phyloP scores from a whole-genome alignment of 2,888 invertebrate species.

The Metallyticus violacea region DNA sequence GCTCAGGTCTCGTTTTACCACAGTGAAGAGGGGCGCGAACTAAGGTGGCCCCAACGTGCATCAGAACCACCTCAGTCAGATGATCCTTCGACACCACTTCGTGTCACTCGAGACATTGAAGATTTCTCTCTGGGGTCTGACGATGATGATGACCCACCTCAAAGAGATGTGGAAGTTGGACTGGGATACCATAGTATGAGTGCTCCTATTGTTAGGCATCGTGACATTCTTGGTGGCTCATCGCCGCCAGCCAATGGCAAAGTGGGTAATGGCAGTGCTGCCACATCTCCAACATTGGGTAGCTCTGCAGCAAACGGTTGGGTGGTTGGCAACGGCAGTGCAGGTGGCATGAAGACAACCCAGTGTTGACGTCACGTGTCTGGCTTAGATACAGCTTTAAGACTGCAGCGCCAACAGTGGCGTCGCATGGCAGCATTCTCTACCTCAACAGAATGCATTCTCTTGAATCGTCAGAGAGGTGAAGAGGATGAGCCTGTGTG shows the following conservation, averaged over 20 bases:
- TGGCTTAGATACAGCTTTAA: not conserved
- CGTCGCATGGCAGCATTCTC: not conserved
- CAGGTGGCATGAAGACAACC: slow-evolving; percentile 36
- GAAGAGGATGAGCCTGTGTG: not conserved
- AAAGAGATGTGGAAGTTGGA: slow-evolving; percentile 18
- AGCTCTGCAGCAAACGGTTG: slow-evolving; percentile 36
- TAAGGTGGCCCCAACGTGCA: slow-evolving; percentile 31
- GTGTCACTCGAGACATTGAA: slow-evolving; percentile 38
- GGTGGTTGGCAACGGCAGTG: slow-evolving; percentile 25
- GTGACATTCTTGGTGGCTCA: not conserved
- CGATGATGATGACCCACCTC: slow-evolving; percentile 37
- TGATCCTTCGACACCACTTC: slow-evolving; percentile 39
- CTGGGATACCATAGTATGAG: slow-evolving; percentile 19
- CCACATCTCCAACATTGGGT: slow-evolving; percentile 25
- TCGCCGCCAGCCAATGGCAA: slow-evolving; percentile 33
- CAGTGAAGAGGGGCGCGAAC: slow-evolving; percentile 54
- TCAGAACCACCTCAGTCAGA: slow-evolving; percentile 24
- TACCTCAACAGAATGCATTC: not conserved
- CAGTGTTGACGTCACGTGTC: slow-evolving; percentile 36
- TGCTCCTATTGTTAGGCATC: not conserved
- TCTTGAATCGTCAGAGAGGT: not conserved
- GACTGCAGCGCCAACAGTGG: not conserved
- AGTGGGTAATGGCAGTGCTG: slow-evolving; percentile 39
- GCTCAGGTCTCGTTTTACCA: slow-evolving; percentile 62
- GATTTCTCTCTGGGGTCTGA: slow-evolving; percentile 39